These are phyloP conservation scores for Diorhabda elongata DNA, from an alignment of 1,140 invertebrate genomes.

Conservation along the genomic window DNA sequence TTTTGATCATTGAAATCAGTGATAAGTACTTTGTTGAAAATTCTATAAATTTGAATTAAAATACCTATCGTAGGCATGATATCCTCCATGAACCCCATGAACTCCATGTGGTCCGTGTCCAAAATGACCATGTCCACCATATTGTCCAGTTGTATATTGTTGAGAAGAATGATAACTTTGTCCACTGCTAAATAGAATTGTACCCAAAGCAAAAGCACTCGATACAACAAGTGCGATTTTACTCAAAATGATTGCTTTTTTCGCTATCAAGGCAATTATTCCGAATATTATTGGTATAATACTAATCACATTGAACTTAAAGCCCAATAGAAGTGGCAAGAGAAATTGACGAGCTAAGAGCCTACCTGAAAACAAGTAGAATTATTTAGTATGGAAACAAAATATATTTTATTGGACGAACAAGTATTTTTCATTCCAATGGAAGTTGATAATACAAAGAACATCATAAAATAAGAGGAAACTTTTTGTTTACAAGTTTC, in stretches of 20 bases:
- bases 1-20: too few relatives aligned
- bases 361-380: conserved; percentile 55
- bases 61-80: background rate
- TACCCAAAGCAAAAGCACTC: conserved; percentile 59
- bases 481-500: too few relatives aligned
- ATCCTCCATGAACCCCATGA: conserved; percentile 28
- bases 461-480: too few relatives aligned
- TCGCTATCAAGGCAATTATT: conserved; percentile 61
- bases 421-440: too few relatives aligned
- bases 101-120: conserved; percentile 11
- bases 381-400: too few relatives aligned
- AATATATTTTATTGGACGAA: too few relatives aligned
- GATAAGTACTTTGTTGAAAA: too few relatives aligned
- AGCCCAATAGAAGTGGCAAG: conserved; percentile 66
- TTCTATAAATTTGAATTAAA: too few relatives aligned
- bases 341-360: conserved; percentile 63
- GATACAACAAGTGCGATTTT: conserved; percentile 67
- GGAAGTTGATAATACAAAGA: too few relatives aligned
- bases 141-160: background rate
- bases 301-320: conserved; percentile 71
- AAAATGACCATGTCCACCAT: background rate
- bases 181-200: conserved; percentile 37
- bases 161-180: conserved; percentile 10
- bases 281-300: conserved; percentile 68
- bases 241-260: conserved; percentile 67